Conservation (phyloP, 2,888 invertebrate genomes). For the Pterobdella sp. region DNA sequence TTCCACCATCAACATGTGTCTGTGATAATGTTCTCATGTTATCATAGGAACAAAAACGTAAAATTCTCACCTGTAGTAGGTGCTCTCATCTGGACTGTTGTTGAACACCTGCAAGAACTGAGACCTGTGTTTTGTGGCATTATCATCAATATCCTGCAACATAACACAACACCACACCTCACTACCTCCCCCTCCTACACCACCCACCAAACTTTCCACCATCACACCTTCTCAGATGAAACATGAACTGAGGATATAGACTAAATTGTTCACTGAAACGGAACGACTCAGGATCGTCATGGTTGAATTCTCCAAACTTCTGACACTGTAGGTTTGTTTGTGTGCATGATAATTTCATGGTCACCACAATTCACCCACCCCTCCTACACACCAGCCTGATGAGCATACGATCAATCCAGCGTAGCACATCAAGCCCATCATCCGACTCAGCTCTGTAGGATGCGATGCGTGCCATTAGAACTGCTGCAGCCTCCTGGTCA, state of each 20-base stretch:
- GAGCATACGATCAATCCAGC: slow-evolving; percentile 96
- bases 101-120: slow-evolving; percentile 99
- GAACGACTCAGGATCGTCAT: slow-evolving; percentile 94
- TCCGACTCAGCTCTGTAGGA: slow-evolving; percentile 83
- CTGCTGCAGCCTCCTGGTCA: slow-evolving; percentile 96
- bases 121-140: too few species aligned
- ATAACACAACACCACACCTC: too few species aligned
- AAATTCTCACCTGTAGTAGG: slow-evolving; percentile 76
- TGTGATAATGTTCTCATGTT: slow-evolving; percentile 44
- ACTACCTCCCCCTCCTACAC: not conserved
- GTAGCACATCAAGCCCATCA: slow-evolving; percentile 83
- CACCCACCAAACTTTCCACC: not conserved
- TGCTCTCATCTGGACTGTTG: slow-evolving; percentile 98
- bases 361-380: slow-evolving; percentile 3
- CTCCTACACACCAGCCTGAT: slow-evolving; percentile 69
- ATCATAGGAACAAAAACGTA: not conserved
- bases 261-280: slow-evolving; percentile 91
- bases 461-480: slow-evolving; percentile 90
- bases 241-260: slow-evolving; percentile 99
- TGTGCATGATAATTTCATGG: not conserved
- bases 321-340: slow-evolving; percentile 68
- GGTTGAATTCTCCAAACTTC: slow-evolving; percentile 95
- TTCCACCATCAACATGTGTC: slow-evolving; percentile 93
- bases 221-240: slow-evolving; percentile 67
- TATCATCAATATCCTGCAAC: too few species aligned